phyloP scores from a whole-genome alignment of 2,113 vertebrate genomes.

The Hiodon alosoides region DNA sequence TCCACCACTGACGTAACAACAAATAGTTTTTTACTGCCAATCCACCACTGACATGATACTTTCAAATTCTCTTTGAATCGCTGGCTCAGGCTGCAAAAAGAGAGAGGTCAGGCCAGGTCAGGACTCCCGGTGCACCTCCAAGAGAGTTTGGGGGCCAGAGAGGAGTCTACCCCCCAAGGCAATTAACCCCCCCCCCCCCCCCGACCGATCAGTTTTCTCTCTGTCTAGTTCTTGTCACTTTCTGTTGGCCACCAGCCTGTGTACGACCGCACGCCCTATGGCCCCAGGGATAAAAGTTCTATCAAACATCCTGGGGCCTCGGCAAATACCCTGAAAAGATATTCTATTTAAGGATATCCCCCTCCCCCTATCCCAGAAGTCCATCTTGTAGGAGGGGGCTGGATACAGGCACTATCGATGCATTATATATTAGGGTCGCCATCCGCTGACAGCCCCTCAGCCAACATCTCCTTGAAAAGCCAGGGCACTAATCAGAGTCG shows the following conservation, averaged over 20 bases:
- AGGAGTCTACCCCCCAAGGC: background rate
- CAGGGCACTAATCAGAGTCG: slow-evolving; percentile 87
- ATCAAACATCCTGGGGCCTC: slow-evolving; percentile 25
- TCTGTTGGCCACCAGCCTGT: background rate
- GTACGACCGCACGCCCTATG: background rate
- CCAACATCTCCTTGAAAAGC: slow-evolving; percentile 85
- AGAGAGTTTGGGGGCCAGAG: background rate
- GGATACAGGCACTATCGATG: slow-evolving; percentile 78
- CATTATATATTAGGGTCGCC: slow-evolving; percentile 83
- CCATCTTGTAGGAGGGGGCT: slow-evolving; percentile 69
- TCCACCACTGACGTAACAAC: slow-evolving; percentile 71
- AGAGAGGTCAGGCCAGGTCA: background rate
- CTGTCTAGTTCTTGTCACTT: background rate
- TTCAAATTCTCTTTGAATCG: slow-evolving; percentile 65
- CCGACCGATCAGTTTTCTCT: too few relatives aligned
- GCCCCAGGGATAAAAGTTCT: slow-evolving; percentile 29
- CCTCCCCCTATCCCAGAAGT: slow-evolving; percentile 68
- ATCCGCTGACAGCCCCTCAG: slow-evolving; percentile 86
- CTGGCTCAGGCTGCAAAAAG: slow-evolving; percentile 40
- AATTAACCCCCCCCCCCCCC: too few relatives aligned
- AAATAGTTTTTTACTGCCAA: too few relatives aligned
- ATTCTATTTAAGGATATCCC: slow-evolving; percentile 58
- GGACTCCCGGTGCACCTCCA: too few relatives aligned
- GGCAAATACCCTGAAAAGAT: slow-evolving; percentile 16
- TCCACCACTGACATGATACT: slow-evolving; percentile 46